Base-by-base conservation (phyloP, 2,113 vertebrate species). In the Proterorhinus semilunaris region DNA sequence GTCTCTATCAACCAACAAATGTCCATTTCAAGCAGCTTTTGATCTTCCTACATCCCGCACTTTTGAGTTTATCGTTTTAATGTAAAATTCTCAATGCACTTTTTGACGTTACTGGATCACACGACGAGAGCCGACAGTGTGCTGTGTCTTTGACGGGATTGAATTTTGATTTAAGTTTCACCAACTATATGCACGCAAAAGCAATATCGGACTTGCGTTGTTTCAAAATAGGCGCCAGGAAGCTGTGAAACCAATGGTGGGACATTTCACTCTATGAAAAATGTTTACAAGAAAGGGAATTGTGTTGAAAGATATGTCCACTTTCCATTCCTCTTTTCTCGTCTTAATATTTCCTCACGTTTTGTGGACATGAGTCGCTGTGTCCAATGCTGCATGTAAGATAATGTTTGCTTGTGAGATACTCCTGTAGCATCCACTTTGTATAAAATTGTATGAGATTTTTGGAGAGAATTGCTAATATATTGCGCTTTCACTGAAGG, bases 231-330 rank as follows among this genome's bases (percentile, higher is more conserved):
- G 51, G 71, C 65, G 51, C 27, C 57, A 57, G 65, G 49, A 44
- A 36, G 57, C 66, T 85, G 72, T 72, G 76, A 75, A 72, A 70
- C 55, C 69, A 62, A 42, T 65, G 13, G 62, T 43, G 10, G 73
- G 10, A 83, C 47, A 58, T 76, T 82, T 80, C 70, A 72, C 73
- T 70, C 51, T 55, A 66, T 63, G 58, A 74, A 48, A 76, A 61
- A 45, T 76, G 74, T 90, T 83, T 85, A 80, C 67, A 12, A 83
- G 80, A 91, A 90, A 90, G 87, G 90, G 90, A 91, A 88, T 76
- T 9, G 58, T 58, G 73, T 68, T 80, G 67, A 68, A 81, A 74
- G 48, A 74, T 48, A 50, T 66, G 52, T 83, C 59, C 16, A 42
- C 47, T 27, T 7, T 0, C 78, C 74, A 71, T 82, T 81, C 67